Evolutionary conservation across 2,113 vertebrate genomes (phyloP), one percentile per base, ranked within the genome.

Genomic region (Glaucidium brasilianum): DNA sequence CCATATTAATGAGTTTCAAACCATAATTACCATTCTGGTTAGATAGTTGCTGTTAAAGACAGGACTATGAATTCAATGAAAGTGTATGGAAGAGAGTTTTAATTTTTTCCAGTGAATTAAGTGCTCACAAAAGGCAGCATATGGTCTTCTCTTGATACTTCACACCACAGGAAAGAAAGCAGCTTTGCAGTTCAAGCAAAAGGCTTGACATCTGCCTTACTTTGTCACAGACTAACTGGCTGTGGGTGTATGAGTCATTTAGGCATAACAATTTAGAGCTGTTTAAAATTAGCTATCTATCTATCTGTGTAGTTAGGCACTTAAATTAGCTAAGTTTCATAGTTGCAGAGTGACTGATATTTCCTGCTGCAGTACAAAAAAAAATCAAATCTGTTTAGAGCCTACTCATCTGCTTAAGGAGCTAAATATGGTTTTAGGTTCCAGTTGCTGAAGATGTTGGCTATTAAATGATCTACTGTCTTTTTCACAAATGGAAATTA

Each of bases 181-280:
- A 77, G 67, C 67, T 88, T 96, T 94, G 55, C 88, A 83, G 77
- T 83, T 96, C 77, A 84, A 67, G 75, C 30, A 63, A 85, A 90
- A 94, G 82, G 59, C 63, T 95, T 86, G 92, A 94, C 82, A 88
- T 96, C 85, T 96, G 92, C 85, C 68, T 87, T 29, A 32, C 73
- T 92, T 90, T 93, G 75, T 77, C 95, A 91, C 72, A 90, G 68
- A 71, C n/a, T 93, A 55, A 80, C 63, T 92, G 90, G 16, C 47
- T 14, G 15, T 91, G 91, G 88, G 83, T 13, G 29, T 63, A 9
- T 78, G 91, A 96, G 72, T 92, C 76, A 81, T 91, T 91, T 89
- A 88, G 39, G 52, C 59, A 32, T 43, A 92, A 69, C 30, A 86
- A 67, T 95, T 93, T 71, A 45, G 64, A 74, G 22, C n/a, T 94